Percentiles rank a stretch among this genome's conserved stretches.
Evolutionary conservation across 2,888 invertebrate species (phyloP).

Genomic region (Yponomeuta cagnagella): DNA sequence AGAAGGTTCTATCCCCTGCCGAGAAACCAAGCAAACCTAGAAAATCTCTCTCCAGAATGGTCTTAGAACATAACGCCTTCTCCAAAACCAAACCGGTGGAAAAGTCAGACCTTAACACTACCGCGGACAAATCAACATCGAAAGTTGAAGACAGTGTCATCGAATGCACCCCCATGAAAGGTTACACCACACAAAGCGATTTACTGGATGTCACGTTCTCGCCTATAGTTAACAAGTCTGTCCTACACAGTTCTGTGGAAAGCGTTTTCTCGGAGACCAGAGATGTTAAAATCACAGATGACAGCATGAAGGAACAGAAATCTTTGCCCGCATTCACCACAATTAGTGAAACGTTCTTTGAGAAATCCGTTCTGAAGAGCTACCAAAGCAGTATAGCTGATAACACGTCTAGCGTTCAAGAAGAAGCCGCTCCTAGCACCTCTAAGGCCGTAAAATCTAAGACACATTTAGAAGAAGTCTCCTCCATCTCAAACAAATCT

Average conservation of each 20-base stretch:
- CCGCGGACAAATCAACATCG: constrained; percentile 22
- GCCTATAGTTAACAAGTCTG: constrained; percentile 60
- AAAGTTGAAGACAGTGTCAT: constrained; percentile 30
- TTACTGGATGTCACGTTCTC: constrained; percentile 61
- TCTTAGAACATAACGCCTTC: constrained; percentile 62
- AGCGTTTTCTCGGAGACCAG: constrained; percentile 36
- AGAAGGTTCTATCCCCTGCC: constrained; percentile 53
- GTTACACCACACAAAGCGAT: constrained; percentile 36
- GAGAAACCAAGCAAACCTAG: constrained; percentile 44
- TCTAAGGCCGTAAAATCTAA: constrained; percentile 23
- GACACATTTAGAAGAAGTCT: constrained; percentile 19
- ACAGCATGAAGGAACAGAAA: constrained; percentile 24
- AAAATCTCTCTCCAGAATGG: constrained; percentile 58
- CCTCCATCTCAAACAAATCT: constrained; percentile 20
- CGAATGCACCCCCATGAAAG: constrained; percentile 61
- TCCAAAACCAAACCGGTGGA: constrained; percentile 52
- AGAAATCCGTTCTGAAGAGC: constrained; percentile 50
- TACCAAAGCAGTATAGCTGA: constrained; percentile 44
- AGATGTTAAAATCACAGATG: constrained; percentile 19
- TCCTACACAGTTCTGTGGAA: constrained; percentile 52
- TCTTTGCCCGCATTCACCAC: constrained; percentile 42
- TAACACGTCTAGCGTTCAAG: constrained; percentile 29
- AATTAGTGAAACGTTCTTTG: constrained; percentile 43
- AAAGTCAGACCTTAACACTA: constrained; percentile 28
- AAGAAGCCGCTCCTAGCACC: constrained; percentile 30